Base-by-base conservation (phyloP, 2,113 vertebrate species). In the Pelodiscus sinensis region DNA sequence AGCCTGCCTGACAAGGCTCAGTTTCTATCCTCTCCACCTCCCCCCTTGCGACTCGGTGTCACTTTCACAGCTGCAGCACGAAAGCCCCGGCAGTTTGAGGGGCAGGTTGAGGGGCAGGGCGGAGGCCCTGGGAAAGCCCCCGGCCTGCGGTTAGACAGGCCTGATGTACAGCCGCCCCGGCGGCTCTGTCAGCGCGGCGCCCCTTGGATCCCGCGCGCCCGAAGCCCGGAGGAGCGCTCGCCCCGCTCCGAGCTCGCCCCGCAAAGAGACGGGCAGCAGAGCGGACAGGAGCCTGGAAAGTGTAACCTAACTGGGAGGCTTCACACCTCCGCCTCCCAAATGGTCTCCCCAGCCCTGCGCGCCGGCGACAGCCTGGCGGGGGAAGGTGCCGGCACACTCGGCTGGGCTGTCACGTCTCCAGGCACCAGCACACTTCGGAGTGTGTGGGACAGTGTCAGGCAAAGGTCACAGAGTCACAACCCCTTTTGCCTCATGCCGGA, bases 371-470 rank as follows among this genome's bases (percentile, higher is more conserved):
- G 22, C 60, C 68, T 51, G 38, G 57, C 44, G 24, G 3, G 58
- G 58, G 60, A 31, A 62, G 51, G 82, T 44, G 56, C 31, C 35
- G 50, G 60, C 82, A 84, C 54, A 80, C 44, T 79, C 56, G 29
- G 85, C 55, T 78, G 44, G 19, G 11, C 52, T n/a, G 60, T 62
- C 44, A 56, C 57, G 38, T 16, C 57, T 57, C 81, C 79, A 79
- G 87, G 84, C 38, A 54, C 44, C 57, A 55, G 85, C 84, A 85
- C 92, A 87, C 85, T n/a, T n/a, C 58, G 35, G 85, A 57, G 81
- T 87, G 83, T 93, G 93, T 89, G 85, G 85, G 90, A 54, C 77
- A 80, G 29, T 14, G 84, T 51, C 78, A 79, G 58, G 57, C 84
- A 68, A 15, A 56, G 29, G 81, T 78, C 84, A 73, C 68, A 44